Conservation (phyloP, 1,140 invertebrate species). For the Drosophila tsacasi region DNA sequence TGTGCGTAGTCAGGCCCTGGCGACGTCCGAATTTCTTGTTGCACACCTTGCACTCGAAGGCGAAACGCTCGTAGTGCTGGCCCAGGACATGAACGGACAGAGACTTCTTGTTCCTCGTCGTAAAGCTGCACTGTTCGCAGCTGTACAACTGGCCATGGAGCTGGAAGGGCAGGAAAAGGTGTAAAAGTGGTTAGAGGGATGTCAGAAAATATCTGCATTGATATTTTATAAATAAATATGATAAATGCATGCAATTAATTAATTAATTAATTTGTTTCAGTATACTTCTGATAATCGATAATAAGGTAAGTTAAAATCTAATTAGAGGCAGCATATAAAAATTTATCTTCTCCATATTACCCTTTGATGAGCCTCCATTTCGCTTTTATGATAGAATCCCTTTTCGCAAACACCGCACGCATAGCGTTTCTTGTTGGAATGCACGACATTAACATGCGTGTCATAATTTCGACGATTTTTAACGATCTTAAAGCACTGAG, state of each 20-base stretch:
- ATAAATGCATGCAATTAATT: no score
- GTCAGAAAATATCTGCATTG: neutral
- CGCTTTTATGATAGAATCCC: constrained; percentile 78
- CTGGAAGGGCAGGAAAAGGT: constrained; percentile 6
- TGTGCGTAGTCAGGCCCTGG: constrained; percentile 62
- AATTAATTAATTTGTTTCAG: no score
- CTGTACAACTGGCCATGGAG: constrained; percentile 54
- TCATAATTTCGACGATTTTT: constrained; percentile 74
- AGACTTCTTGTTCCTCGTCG: constrained; percentile 70
- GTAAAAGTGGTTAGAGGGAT: neutral
- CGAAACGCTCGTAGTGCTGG: constrained; percentile 63
- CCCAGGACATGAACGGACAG: constrained; percentile 69
- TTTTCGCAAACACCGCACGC: constrained; percentile 71
- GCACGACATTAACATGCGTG: constrained; percentile 70
- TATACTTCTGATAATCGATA: no score
- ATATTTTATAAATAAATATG: no score
- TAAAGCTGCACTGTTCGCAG: constrained; percentile 69
- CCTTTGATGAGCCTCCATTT: constrained; percentile 69
- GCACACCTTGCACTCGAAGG: constrained; percentile 66
- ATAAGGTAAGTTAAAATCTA: no score
- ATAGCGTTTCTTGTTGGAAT: constrained; percentile 74
- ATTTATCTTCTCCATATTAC: constrained; percentile 24
- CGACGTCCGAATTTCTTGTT: constrained; percentile 67
- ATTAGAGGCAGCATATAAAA: no score
- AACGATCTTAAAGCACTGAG: constrained; percentile 65